Evolutionary conservation across 1,140 invertebrate species (phyloP), one percentile per base, ranked within the genome.

Genomic region (Listronotus oregonensis): DNA sequence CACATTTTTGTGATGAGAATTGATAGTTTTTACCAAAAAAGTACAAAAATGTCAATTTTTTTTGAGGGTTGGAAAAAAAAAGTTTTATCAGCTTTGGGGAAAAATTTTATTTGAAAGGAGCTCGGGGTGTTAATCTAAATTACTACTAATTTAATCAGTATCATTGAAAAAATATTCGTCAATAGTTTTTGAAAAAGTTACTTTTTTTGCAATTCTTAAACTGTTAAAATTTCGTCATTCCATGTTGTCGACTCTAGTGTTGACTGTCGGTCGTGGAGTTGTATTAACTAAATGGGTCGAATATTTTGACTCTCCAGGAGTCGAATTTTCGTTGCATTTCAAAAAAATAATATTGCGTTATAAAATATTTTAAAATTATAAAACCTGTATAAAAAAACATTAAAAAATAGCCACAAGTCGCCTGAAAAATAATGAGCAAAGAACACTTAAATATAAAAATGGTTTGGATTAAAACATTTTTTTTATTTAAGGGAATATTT

Each of bases 241-340:
- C 50, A 54, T 9, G 42, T 63, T 12, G 51, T 47, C 15, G 11
- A 51, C 11, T 40, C 37, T 17, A 21, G 9, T 11, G 27, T n/a
- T n/a, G n/a, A 44, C 37, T 40, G 52, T 39, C 18, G 11, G 17
- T 31, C 12, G 11, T 21, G 49, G 8, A 1, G 47, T 51, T n/a
- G 50, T 40, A 32, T 12, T 3, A 7, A 18, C 3, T 12, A 7
- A 7, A 37, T 11, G 5, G 42, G 11, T 18, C 42, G 37, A 17
- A 17, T 21, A 12, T 42, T 47, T 37, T 63, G 49, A n/a, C 17
- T 49, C 15, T 64, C 50, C 52, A 64, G 34, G 8, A 57, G 27
- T 46, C 37, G 40, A n/a, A 64, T 56, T 40, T 64, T 7, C 62
- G 51, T 21, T 64, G 62, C 4, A 64, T 56, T 39, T 64, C 62